Base-by-base conservation (phyloP, 2,113 vertebrate species). In the Saimiri boliviensis region DNA sequence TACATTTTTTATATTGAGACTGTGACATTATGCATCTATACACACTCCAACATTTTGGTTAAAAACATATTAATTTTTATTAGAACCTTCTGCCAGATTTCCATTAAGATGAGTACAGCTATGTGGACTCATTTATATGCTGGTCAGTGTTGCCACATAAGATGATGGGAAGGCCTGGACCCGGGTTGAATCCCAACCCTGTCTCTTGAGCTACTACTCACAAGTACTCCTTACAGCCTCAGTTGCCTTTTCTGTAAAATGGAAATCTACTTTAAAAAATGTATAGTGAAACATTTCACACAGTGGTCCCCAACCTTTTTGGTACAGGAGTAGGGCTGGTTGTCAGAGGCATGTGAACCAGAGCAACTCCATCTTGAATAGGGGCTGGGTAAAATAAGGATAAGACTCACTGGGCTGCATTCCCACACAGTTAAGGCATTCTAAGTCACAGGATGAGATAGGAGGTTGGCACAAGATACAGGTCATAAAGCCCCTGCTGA, bases 241-340 rank as follows among this genome's bases (percentile, higher is more conserved):
- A 82, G 85, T 86, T 70, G 6, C 11, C 27, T 76, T 85, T n/a
- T 32, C 37, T 76, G 27, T 82, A 82, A 93, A 77, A 89, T 58
- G n/a, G 74, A 83, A 89, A 82, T 56, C 52, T 93, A 76, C 52
- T 88, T 94, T 52, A 40, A 37, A 91, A 89, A 93, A 19, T n/a
- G 58, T 6, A 19, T 13, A 45, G 40, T 23, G 17, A 35, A 58
- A 27, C 40, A 60, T 83, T 88, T 87, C 8, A 16, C 32, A 68
- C 32, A 68, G 11, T 25, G 4, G 58, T 25, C 58, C 58, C 12
- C 11, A 63, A 63, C 12, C 27, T 32, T 63, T 63, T 63, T 32
- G 60, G 60, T 12, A 63, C 30, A 30, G 5, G 60, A 32, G 27
- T 63, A 63, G 60, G 27, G 1, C 27, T 63, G 60, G 1, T 12